These are phyloP conservation scores for Copidosoma aretas DNA, from an alignment of 2,888 invertebrate genomes.

Conservation along the genomic window DNA sequence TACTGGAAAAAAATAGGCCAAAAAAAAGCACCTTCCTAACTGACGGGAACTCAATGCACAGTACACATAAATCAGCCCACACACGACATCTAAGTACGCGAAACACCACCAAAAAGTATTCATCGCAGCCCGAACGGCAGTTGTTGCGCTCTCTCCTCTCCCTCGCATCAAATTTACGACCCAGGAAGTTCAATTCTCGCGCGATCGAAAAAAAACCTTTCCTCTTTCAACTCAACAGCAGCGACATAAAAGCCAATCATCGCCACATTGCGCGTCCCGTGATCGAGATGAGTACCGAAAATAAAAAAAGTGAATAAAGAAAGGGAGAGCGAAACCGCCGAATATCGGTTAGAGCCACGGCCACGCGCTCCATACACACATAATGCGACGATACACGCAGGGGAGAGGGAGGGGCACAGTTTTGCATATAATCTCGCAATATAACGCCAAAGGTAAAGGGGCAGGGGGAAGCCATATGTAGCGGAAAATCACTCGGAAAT, in stretches of 20 bases:
- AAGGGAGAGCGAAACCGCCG: no score
- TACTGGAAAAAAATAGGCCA: no score
- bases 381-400: background rate
- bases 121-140: background rate
- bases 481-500: slow-evolving; percentile 40
- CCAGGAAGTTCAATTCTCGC: slow-evolving; percentile 15
- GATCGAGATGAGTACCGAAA: background rate
- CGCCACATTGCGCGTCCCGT: background rate
- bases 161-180: slow-evolving; percentile 5
- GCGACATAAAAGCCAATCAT: slow-evolving; percentile 1
- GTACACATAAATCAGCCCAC: no score
- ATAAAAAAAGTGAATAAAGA: slow-evolving; percentile 11
- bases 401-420: background rate
- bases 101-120: no score
- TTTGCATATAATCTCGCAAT: slow-evolving; percentile 14
- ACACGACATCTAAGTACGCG: no score
- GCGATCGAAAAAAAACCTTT: background rate
- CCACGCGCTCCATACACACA: background rate
- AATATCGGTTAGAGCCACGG: background rate
- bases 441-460: slow-evolving; percentile 1
- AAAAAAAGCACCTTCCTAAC: no score
- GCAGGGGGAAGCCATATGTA: slow-evolving; percentile 28
- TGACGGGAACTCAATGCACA: no score
- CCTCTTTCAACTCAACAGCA: background rate
- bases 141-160: background rate